Evolutionary conservation across 2,888 invertebrate species (phyloP).

Genomic region (Pycnomerus fuliginosus): DNA sequence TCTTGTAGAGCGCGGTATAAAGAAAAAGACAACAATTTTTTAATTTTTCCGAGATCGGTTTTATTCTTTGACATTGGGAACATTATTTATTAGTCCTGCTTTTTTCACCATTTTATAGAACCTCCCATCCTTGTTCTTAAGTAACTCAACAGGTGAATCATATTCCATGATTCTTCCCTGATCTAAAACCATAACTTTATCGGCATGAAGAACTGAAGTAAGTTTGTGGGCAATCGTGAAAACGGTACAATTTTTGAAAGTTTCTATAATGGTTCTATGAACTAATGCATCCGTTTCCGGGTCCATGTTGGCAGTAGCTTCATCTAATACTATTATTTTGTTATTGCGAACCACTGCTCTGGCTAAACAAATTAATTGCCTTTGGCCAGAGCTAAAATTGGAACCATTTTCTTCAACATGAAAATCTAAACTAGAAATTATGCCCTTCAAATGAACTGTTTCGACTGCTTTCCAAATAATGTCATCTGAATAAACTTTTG

Average conservation of each 20-base stretch:
- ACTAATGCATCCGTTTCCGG: conserved; percentile 57
- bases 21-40: too few species aligned
- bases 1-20: too few species aligned
- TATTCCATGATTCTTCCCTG: conserved; percentile 49
- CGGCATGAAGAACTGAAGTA: conserved; percentile 60
- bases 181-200: conserved; percentile 57
- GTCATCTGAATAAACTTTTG: conserved; percentile 35
- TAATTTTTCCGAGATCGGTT: not conserved
- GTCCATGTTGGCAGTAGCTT: conserved; percentile 61
- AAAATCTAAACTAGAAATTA: conserved; percentile 42
- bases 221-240: conserved; percentile 53
- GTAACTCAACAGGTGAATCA: conserved; percentile 36
- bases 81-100: conserved; percentile 58
- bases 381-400: conserved; percentile 54
- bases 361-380: conserved; percentile 60
- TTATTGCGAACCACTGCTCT: conserved; percentile 57
- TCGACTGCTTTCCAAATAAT: conserved; percentile 41
- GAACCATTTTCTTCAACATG: conserved; percentile 30
- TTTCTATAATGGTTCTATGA: conserved; percentile 56
- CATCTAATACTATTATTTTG: conserved; percentile 58
- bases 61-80: not conserved
- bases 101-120: conserved; percentile 69
- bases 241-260: conserved; percentile 57
- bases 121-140: conserved; percentile 60
- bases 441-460: conserved; percentile 47